These are phyloP conservation scores for Noctua pronuba DNA, from an alignment of 2,888 invertebrate species.

Conservation along the genomic window DNA sequence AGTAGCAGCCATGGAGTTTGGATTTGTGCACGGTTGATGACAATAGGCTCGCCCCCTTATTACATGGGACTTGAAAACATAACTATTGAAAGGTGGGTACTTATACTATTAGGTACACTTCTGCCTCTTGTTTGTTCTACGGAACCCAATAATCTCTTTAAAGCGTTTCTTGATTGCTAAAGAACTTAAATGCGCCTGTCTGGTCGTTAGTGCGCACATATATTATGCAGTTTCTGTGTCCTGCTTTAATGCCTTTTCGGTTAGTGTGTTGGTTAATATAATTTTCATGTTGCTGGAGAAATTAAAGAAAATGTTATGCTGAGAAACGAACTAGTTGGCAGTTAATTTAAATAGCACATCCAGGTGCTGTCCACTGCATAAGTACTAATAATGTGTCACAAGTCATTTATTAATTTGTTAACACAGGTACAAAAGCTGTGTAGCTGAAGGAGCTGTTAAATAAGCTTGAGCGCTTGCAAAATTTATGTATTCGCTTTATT, in stretches of 20 bases:
- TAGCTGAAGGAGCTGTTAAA: too few relatives aligned
- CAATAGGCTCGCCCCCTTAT: neutral
- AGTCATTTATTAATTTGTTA: too few relatives aligned
- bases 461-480: too few relatives aligned
- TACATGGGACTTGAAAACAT: neutral
- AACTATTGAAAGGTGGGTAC: neutral
- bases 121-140: conserved; percentile 54
- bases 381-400: neutral
- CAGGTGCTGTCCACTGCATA: too few relatives aligned
- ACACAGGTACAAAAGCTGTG: too few relatives aligned
- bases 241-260: conserved; percentile 52
- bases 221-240: conserved; percentile 64
- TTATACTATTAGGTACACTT: too few relatives aligned
- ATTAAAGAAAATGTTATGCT: conserved; percentile 29
- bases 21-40: neutral
- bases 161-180: conserved; percentile 71
- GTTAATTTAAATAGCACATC: conserved; percentile 11
- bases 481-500: too few relatives aligned
- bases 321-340: conserved; percentile 21
- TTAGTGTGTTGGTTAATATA: conserved; percentile 30
- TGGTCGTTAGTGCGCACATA: conserved; percentile 60
- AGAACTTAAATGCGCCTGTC: conserved; percentile 71
- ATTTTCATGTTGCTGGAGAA: conserved; percentile 35
- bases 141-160: conserved; percentile 65
- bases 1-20: neutral